Conservation (phyloP, 64 coral and sea anemone species). For the Montipora capricornis region DNA sequence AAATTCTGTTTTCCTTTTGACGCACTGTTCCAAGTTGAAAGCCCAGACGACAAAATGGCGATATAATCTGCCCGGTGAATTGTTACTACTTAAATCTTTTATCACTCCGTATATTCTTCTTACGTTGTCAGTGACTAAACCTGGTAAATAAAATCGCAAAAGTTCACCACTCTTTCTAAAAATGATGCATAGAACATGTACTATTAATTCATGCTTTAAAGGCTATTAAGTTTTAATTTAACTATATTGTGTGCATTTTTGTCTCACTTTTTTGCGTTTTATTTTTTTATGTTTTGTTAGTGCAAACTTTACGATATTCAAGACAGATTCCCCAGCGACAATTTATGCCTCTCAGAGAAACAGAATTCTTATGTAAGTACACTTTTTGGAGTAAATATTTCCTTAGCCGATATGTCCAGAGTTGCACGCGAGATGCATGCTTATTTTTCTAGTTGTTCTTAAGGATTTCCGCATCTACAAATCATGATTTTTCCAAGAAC, state of each 20-base stretch:
- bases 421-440: background rate
- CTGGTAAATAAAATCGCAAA: too few species aligned
- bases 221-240: too few species aligned
- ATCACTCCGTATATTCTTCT: too few species aligned
- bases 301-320: conserved; percentile 88
- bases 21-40: background rate
- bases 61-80: too few species aligned
- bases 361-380: conserved; percentile 64
- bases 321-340: conserved; percentile 93
- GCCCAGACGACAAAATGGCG: background rate
- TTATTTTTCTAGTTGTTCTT: background rate
- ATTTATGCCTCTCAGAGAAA: conserved; percentile 80
- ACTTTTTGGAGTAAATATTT: background rate
- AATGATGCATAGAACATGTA: too few species aligned
- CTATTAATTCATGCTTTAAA: too few species aligned
- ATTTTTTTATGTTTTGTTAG: conserved; percentile 20
- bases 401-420: background rate
- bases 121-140: too few species aligned
- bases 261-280: background rate
- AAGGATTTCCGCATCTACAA: background rate
- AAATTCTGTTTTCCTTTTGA: too few species aligned
- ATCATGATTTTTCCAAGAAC: too few species aligned
- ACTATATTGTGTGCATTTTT: background rate
- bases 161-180: too few species aligned
- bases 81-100: too few species aligned